Evolutionary conservation across 2,113 vertebrate genomes (phyloP).

Genomic region (Rhizomys pruinosus): DNA sequence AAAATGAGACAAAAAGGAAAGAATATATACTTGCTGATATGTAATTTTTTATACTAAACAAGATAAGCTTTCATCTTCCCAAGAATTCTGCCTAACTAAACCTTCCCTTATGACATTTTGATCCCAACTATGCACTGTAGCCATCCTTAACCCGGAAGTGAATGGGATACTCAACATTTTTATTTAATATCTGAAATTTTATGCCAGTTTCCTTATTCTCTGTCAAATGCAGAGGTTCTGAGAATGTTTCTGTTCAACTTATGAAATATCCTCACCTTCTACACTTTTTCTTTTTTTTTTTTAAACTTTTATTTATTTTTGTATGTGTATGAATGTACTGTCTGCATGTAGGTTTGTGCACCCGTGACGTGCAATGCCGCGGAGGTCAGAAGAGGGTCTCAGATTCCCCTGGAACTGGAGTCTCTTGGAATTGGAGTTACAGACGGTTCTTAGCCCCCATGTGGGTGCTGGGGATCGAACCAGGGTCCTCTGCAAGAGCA

Average conservation of each 20-base stretch:
- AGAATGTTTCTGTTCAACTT: background rate
- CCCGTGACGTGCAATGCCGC: too few species aligned
- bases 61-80: background rate
- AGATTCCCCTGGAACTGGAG: too few species aligned
- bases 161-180: background rate
- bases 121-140: background rate
- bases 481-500: too few species aligned
- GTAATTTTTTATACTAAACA: background rate
- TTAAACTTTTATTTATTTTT: too few species aligned
- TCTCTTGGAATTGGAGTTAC: too few species aligned
- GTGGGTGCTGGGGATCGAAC: too few species aligned
- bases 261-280: background rate
- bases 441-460: too few species aligned
- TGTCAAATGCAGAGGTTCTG: background rate
- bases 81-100: background rate
- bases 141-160: background rate
- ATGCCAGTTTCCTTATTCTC: background rate
- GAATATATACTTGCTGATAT: background rate
- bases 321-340: too few species aligned
- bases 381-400: too few species aligned
- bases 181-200: slow-evolving; percentile 4
- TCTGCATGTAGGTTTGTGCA: too few species aligned
- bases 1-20: background rate
- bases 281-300: too few species aligned
- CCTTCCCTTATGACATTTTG: background rate